Percentiles rank a stretch among this genome's conserved stretches.
phyloP scores from a whole-genome alignment of 2,797 vertebrate genomes.

The Hydrocynus forskahlii region DNA sequence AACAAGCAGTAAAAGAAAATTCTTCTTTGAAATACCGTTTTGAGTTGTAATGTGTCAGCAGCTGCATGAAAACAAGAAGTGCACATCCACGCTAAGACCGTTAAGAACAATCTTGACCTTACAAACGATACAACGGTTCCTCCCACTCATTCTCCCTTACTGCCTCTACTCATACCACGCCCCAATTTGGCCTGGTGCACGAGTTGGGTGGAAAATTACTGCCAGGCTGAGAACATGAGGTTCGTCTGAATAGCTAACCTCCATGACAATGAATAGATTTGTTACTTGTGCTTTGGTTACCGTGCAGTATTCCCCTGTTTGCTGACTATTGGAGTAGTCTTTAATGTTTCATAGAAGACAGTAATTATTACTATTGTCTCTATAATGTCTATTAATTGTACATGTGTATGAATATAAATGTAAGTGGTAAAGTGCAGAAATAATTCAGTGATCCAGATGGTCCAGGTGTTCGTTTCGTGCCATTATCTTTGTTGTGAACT shows the following conservation, averaged over 20 bases:
- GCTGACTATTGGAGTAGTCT: not conserved
- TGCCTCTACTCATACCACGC: conserved; percentile 64
- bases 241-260: conserved; percentile 69
- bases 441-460: not conserved
- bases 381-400: not conserved
- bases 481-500: not conserved
- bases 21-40: not conserved
- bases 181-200: conserved; percentile 61
- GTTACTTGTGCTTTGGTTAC: not conserved
- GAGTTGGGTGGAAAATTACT: conserved; percentile 80
- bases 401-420: not conserved
- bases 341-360: not conserved
- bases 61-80: not conserved
- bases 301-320: not conserved
- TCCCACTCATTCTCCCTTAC: conserved; percentile 51
- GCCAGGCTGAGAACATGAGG: conserved; percentile 67
- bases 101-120: conserved; percentile 42
- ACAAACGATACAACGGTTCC: conserved; percentile 55
- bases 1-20: conserved; percentile 16
- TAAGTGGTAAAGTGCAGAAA: not conserved
- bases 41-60: not conserved
- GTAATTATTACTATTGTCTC: not conserved
- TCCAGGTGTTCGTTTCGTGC: not conserved
- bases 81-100: conserved; percentile 8
- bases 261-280: conserved; percentile 61